These are phyloP conservation scores for Mycetomoellerius zeteki DNA, from an alignment of 1,140 invertebrate species.

Conservation along the genomic window DNA sequence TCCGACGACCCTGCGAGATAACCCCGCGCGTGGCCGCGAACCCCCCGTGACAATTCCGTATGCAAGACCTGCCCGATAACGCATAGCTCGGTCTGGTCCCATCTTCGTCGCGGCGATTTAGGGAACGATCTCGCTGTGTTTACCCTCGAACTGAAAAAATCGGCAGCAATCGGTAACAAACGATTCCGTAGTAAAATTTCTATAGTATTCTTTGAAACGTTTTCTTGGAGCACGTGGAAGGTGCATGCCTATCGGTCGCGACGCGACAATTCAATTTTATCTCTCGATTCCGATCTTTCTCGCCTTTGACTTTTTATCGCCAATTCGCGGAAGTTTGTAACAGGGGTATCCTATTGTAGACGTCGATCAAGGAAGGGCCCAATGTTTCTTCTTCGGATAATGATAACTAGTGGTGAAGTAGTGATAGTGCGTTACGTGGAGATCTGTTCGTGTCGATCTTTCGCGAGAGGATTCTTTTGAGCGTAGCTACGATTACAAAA, in stretches of 20 bases:
- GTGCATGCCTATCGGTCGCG: not conserved
- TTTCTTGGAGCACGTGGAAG: not conserved
- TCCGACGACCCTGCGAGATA: slow-evolving; percentile 81
- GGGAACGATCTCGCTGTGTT: slow-evolving; percentile 4
- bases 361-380: not conserved
- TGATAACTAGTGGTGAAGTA: slow-evolving; percentile 39
- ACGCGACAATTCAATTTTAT: not conserved
- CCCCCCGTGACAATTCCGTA: slow-evolving; percentile 62
- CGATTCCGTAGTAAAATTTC: not conserved
- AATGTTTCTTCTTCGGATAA: slow-evolving; percentile 27
- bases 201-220: not conserved
- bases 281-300: not conserved
- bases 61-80: not conserved
- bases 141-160: slow-evolving; percentile 57
- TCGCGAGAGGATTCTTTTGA: slow-evolving; percentile 25
- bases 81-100: not conserved
- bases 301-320: not conserved
- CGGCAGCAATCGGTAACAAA: not conserved
- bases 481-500: slow-evolving; percentile 47
- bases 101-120: slow-evolving; percentile 12
- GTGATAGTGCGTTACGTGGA: slow-evolving; percentile 34
- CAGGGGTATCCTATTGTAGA: not conserved
- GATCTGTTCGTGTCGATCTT: slow-evolving; percentile 46
- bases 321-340: not conserved
- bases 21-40: slow-evolving; percentile 58